phyloP scores from a whole-genome alignment of 2,888 invertebrate genomes.

The Ceraclea dissimilis region DNA sequence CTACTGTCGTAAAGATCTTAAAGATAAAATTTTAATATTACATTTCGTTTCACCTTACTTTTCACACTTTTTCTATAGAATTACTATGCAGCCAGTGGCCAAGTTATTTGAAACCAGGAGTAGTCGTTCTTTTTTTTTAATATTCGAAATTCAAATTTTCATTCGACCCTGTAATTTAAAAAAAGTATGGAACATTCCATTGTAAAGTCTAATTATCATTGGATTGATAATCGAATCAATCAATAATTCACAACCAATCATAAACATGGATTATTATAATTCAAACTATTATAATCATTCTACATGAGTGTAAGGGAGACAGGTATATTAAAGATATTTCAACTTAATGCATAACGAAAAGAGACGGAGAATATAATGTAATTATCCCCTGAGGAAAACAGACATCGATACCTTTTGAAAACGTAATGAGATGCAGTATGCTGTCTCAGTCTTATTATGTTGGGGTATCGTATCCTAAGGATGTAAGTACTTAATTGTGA shows the following conservation, averaged over 20 bases:
- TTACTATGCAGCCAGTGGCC: no score
- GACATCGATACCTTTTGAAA: slow-evolving; percentile 20
- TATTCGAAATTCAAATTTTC: neutral
- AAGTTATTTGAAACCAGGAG: no score
- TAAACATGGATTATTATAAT: slow-evolving; percentile 22
- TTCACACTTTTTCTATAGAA: no score
- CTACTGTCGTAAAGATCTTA: no score
- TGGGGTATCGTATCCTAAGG: no score
- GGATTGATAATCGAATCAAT: slow-evolving; percentile 22
- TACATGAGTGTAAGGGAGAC: slow-evolving; percentile 7
- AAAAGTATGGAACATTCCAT: slow-evolving; percentile 9
- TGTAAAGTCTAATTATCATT: slow-evolving; percentile 17
- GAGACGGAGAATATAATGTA: slow-evolving; percentile 14
- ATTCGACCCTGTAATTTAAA: neutral
- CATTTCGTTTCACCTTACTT: no score
- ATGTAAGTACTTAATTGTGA: no score
- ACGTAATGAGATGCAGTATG: slow-evolving; percentile 2
- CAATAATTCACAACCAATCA: slow-evolving; percentile 18
- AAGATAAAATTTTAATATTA: no score
- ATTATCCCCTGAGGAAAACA: slow-evolving; percentile 21
- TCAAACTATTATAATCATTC: slow-evolving; percentile 17
- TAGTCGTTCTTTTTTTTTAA: neutral
- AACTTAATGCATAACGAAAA: neutral
- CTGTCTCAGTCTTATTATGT: slow-evolving; percentile 3
- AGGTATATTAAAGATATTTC: neutral